Evolutionary conservation across 53 echinoderm and acorn worm species (phyloP), one percentile per base, ranked within the genome.

Genomic region (Antedon mediterranea): DNA sequence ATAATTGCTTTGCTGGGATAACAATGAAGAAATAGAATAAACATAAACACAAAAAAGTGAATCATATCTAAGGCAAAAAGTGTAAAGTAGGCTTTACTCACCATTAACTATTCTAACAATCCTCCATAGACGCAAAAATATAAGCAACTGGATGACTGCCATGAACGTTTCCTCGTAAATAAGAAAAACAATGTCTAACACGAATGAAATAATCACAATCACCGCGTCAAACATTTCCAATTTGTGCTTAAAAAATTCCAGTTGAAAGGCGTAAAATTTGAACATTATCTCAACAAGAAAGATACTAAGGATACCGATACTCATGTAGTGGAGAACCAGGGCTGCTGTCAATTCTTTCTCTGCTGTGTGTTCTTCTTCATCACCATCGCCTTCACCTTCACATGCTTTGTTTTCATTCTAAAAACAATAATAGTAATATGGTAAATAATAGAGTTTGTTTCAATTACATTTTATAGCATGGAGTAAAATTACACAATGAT

Each of bases 181-280:
- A 41, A 91, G 57, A 2, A 88, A 90, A 31, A 91, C 33, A 42
- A 97, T 78, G 72, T 97, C 97, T 73, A 97, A 73, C 26, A 89
- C 83, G 74, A 97, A 97, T 14, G 97, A 97, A 6, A 84, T 74
- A 31, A 97, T 34, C 30, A 97, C 89, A 28, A 97, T 77, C 71
- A 92, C 76, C 23, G 86, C 97, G 74, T 97, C 97, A 90, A 97
- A 97, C 15, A 90, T 80, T 84, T 97, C 97, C 34, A 97, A 76
- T 30, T 92, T 92, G 81, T 84, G 89, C 33, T 86, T 81, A 77
- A 89, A 97, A 81, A 97, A 97, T 76, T 97, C 83, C 72, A 86
- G 78, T n/a, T 80, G 75, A 28, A 92, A 81, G 18, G 85, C 91
- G 23, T 82, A 75, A n/a, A 97, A 43, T 71, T 91, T 92, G 28